Evolutionary conservation across 2,113 vertebrate species (phyloP), one percentile per base, ranked within the genome.

Genomic region (Rana temporaria): DNA sequence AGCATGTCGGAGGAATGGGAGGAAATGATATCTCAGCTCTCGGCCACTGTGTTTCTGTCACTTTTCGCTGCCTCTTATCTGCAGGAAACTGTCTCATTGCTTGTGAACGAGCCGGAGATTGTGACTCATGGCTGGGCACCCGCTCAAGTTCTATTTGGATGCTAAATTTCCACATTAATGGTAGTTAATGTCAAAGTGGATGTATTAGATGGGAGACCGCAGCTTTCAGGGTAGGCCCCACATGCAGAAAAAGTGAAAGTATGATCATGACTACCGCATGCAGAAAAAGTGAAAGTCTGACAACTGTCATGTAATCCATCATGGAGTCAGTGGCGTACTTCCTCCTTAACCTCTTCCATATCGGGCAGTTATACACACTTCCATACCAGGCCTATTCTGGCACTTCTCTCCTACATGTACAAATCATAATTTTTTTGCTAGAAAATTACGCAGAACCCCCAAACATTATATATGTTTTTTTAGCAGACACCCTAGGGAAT

Each of bases 21-120:
- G 92, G 92, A 93, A 92, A 90, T 81, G 60, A 86, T 85, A 85
- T 70, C 87, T 88, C 89, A 87, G 86, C 85, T 88, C 82, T 88
- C 85, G 70, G 48, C 20, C 59, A 34, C 24, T 59, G 70, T 42
- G 52, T 30, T 75, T 88, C 79, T 80, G 85, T 87, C 92, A 88
- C 92, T 90, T 89, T 87, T 92, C 85, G 90, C 89, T 88, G 87
- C 86, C 86, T 91, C 94, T 94, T 95, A 95, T 95, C 95, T 93
- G 88, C 94, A 96, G 95, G 94, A 96, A 96, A 92, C 93, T 87
- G 89, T 87, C 89, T 90, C 89, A 81, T 83, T 86, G 91, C 90
- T 91, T 86, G 92, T 88, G 88, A 90, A 89, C 87, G 87, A 88
- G 86, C 89, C 89, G 86, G 73, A 86, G 86, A 87, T 89, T 79